Evolutionary conservation across 2,113 vertebrate genomes (phyloP).

Genomic region (Ia io): DNA sequence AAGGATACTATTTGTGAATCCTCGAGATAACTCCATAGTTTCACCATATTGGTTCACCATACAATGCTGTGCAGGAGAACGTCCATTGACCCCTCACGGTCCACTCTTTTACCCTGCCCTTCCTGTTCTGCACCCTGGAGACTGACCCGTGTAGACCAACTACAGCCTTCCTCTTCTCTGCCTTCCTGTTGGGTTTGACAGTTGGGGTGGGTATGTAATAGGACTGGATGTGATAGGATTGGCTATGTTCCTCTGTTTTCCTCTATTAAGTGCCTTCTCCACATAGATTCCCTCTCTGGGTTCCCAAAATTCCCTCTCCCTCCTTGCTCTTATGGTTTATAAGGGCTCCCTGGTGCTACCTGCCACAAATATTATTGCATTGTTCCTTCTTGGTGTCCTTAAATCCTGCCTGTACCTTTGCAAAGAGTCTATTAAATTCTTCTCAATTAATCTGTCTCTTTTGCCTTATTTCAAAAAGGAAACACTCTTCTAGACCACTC

Average conservation of each 20-base stretch:
- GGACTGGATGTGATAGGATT: not conserved
- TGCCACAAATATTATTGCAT: not conserved
- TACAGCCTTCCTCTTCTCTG: not conserved
- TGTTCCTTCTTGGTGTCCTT: not conserved
- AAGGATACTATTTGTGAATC: not conserved
- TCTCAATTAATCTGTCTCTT: not conserved
- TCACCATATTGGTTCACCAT: not conserved
- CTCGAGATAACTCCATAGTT: not conserved
- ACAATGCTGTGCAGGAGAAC: not conserved
- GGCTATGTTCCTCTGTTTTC: not conserved
- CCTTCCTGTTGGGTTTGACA: not conserved
- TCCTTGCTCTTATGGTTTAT: not conserved
- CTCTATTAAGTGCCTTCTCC: not conserved
- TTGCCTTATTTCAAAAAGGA: not conserved
- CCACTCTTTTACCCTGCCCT: not conserved
- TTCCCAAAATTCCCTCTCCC: not conserved
- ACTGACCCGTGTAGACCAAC: not conserved
- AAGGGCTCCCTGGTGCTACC: not conserved
- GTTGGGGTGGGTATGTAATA: not conserved
- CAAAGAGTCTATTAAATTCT: not conserved
- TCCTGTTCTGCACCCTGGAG: not conserved
- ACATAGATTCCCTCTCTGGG: not conserved
- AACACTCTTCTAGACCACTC: not conserved
- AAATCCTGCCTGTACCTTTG: not conserved
- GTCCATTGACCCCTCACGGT: not conserved